Conservation (phyloP, 2,797 vertebrate species). For the Rhinogobio ventralis region DNA sequence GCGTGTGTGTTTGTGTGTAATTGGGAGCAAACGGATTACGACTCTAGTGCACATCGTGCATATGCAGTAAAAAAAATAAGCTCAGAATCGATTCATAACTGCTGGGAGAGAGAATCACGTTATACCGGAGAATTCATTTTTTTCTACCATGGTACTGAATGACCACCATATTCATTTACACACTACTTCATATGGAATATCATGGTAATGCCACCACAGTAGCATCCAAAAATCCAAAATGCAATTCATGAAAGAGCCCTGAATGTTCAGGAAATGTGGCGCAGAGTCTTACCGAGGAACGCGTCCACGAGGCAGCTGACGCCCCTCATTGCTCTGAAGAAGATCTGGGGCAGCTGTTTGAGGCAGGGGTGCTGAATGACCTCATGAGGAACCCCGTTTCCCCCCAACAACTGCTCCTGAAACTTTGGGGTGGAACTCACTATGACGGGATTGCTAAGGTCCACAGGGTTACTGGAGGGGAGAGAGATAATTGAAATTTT, state of each 20-base stretch:
- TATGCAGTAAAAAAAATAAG: neutral
- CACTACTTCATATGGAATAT: neutral
- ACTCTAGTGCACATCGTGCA: neutral
- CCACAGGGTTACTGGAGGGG: slow-evolving; percentile 87
- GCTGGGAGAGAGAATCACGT: neutral
- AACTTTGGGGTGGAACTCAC: slow-evolving; percentile 89
- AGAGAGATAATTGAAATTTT: neutral
- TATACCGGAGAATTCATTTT: too few relatives aligned
- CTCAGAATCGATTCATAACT: neutral
- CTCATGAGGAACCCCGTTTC: slow-evolving; percentile 86
- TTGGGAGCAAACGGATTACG: neutral
- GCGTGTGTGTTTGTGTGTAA: neutral
- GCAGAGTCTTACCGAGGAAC: slow-evolving; percentile 84
- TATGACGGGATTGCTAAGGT: slow-evolving; percentile 89
- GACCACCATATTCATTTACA: neutral
- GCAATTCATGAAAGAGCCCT: neutral
- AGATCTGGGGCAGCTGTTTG: slow-evolving; percentile 89
- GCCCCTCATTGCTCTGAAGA: slow-evolving; percentile 91
- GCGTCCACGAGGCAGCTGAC: slow-evolving; percentile 91
- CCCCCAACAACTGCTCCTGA: slow-evolving; percentile 88
- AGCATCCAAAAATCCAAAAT: neutral
- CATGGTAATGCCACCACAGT: neutral
- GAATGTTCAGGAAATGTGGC: too few relatives aligned
- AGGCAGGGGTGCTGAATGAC: slow-evolving; percentile 90
- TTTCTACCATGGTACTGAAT: neutral